phyloP scores from a whole-genome alignment of 1,140 invertebrate species.

The Coelopa frigida region DNA sequence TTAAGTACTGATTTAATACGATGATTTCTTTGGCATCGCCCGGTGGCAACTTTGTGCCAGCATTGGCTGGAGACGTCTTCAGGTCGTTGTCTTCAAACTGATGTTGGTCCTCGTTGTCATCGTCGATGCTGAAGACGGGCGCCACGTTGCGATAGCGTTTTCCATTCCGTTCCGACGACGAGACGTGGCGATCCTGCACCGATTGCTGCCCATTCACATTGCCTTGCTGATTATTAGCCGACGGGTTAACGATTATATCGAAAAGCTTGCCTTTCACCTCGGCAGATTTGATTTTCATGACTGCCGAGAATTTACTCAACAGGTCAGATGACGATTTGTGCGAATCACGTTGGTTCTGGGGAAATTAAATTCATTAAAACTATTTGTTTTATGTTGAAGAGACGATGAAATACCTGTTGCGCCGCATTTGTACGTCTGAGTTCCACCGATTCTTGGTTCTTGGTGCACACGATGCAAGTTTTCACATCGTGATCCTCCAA shows the following conservation, averaged over 20 bases:
- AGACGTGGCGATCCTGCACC: constrained; percentile 67
- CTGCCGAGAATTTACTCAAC: constrained; percentile 69
- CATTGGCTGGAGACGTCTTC: constrained; percentile 21
- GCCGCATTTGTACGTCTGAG: constrained; percentile 18
- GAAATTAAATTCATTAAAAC: not conserved
- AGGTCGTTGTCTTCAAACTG: constrained; percentile 17
- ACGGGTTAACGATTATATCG: constrained; percentile 88
- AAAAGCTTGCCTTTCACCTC: constrained; percentile 89
- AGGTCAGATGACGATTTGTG: constrained; percentile 54
- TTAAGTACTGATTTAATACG: constrained; percentile 63
- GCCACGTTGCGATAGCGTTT: constrained; percentile 83
- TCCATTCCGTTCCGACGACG: constrained; percentile 67
- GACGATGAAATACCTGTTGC: not conserved
- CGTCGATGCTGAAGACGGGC: constrained; percentile 92
- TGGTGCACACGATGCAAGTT: constrained; percentile 68
- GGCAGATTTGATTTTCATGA: constrained; percentile 81
- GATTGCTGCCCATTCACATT: constrained; percentile 18
- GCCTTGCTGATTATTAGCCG: constrained; percentile 19
- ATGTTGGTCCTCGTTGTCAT: constrained; percentile 62
- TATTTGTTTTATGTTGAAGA: too few relatives aligned
- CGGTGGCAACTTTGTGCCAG: constrained; percentile 13
- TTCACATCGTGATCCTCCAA: constrained; percentile 73
- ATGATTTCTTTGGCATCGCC: constrained; percentile 62
- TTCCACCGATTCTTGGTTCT: constrained; percentile 18
- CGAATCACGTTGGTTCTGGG: constrained; percentile 5